Percentiles rank a stretch among this genome's conserved stretches.
Evolutionary conservation across 2,888 invertebrate genomes (phyloP).

Genomic region (Netelia melanura): DNA sequence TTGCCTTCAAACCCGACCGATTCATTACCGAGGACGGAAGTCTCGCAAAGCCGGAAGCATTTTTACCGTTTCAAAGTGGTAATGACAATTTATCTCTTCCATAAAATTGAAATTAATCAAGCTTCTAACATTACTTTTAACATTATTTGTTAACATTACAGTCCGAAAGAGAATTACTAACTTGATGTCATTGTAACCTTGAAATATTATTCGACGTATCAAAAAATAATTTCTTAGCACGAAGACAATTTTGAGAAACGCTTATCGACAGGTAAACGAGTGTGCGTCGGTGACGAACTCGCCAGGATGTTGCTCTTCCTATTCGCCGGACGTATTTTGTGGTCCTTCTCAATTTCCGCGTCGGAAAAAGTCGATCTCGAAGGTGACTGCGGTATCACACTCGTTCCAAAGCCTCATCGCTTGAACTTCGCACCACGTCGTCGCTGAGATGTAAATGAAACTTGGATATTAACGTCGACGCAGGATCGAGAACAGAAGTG

Average conservation of each 20-base stretch:
- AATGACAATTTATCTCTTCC: conserved; percentile 67
- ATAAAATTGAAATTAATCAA: background rate
- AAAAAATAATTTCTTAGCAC: background rate
- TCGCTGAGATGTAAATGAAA: conserved; percentile 13
- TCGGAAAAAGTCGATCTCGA: conserved; percentile 87
- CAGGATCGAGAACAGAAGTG: background rate
- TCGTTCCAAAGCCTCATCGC: conserved; percentile 88
- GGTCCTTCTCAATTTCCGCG: conserved; percentile 86
- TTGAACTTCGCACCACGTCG: conserved; percentile 82
- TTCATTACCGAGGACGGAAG: conserved; percentile 89
- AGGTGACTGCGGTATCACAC: conserved; percentile 91
- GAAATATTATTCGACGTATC: background rate
- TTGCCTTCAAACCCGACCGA: conserved; percentile 89
- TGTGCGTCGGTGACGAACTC: conserved; percentile 94
- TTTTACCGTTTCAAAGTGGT: conserved; percentile 95
- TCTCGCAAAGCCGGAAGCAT: conserved; percentile 88
- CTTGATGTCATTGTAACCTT: no score
- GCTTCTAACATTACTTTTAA: background rate
- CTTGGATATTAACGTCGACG: background rate
- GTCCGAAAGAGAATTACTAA: no score
- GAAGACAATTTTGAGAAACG: background rate
- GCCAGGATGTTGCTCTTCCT: conserved; percentile 90
- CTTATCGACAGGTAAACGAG: conserved; percentile 89
- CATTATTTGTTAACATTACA: background rate
- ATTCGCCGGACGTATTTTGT: conserved; percentile 88